These are phyloP conservation scores for Poeciliopsis turrubarensis DNA, from an alignment of 2,113 vertebrate genomes.

Conservation along the genomic window DNA sequence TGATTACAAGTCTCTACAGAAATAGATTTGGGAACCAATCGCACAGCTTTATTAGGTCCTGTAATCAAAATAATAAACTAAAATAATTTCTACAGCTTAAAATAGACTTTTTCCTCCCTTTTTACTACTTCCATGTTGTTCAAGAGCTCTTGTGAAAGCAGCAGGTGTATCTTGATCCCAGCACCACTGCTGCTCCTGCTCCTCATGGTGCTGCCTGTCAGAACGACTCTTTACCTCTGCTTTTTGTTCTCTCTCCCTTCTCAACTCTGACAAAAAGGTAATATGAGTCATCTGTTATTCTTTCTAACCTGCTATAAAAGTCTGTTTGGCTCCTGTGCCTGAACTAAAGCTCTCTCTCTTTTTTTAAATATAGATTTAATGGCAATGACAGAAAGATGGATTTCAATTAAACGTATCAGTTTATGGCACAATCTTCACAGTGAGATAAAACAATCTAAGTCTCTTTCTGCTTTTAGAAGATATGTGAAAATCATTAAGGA, in stretches of 20 bases:
- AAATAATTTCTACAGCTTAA: slow-evolving; percentile 36
- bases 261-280: slow-evolving; percentile 62
- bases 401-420: too few relatives aligned
- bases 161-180: slow-evolving; percentile 55
- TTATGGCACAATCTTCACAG: too few relatives aligned
- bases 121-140: slow-evolving; percentile 23
- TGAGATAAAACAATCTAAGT: too few relatives aligned
- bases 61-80: slow-evolving; percentile 14
- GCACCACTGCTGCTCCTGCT: slow-evolving; percentile 35
- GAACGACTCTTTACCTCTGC: slow-evolving; percentile 44
- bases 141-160: slow-evolving; percentile 49
- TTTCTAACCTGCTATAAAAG: slow-evolving; percentile 42
- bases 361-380: too few relatives aligned
- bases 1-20: slow-evolving; percentile 59
- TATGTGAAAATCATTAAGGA: too few relatives aligned
- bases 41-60: slow-evolving; percentile 53
- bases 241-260: slow-evolving; percentile 40
- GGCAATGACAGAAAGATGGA: too few relatives aligned
- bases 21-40: slow-evolving; percentile 49
- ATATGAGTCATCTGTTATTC: slow-evolving; percentile 45
- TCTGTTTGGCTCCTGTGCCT: slow-evolving; percentile 29
- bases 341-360: slow-evolving; percentile 5
- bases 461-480: too few relatives aligned
- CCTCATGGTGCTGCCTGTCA: slow-evolving; percentile 51
- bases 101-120: slow-evolving; percentile 32